Evolutionary conservation across 2,888 invertebrate species (phyloP).

Genomic region (Atherix ibis): DNA sequence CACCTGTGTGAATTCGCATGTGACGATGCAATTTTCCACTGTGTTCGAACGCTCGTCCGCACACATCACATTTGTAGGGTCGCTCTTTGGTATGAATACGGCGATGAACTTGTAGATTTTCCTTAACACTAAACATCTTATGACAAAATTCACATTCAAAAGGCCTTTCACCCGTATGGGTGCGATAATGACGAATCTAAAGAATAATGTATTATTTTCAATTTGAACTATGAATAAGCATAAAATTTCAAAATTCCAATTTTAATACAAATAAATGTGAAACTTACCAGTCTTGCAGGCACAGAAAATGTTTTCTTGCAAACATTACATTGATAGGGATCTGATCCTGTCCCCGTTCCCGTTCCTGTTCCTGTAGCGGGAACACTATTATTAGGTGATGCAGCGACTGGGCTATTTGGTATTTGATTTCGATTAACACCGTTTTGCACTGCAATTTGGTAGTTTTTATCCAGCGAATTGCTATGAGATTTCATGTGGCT

Average conservation of each 20-base stretch:
- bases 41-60: slow-evolving; percentile 78
- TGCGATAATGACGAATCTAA: slow-evolving; percentile 60
- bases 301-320: slow-evolving; percentile 84
- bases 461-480: slow-evolving; percentile 25
- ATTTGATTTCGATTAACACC: slow-evolving; percentile 17
- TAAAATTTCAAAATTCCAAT: neutral
- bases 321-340: slow-evolving; percentile 78
- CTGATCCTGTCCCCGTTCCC: slow-evolving; percentile 32
- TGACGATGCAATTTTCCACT: slow-evolving; percentile 80
- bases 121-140: slow-evolving; percentile 84
- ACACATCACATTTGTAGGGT: slow-evolving; percentile 78
- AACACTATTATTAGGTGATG: neutral
- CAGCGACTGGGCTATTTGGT: slow-evolving; percentile 13
- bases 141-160: slow-evolving; percentile 85
- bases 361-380: slow-evolving; percentile 17
- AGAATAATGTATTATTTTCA: too few species aligned
- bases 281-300: slow-evolving; percentile 57
- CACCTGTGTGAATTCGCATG: slow-evolving; percentile 78
- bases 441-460: slow-evolving; percentile 8
- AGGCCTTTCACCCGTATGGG: slow-evolving; percentile 81
- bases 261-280: neutral
- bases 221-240: neutral
- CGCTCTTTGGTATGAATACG: slow-evolving; percentile 85
- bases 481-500: slow-evolving; percentile 53
- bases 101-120: slow-evolving; percentile 77